phyloP scores from a whole-genome alignment of 2,113 vertebrate genomes.

The Microcebus jonahi region DNA sequence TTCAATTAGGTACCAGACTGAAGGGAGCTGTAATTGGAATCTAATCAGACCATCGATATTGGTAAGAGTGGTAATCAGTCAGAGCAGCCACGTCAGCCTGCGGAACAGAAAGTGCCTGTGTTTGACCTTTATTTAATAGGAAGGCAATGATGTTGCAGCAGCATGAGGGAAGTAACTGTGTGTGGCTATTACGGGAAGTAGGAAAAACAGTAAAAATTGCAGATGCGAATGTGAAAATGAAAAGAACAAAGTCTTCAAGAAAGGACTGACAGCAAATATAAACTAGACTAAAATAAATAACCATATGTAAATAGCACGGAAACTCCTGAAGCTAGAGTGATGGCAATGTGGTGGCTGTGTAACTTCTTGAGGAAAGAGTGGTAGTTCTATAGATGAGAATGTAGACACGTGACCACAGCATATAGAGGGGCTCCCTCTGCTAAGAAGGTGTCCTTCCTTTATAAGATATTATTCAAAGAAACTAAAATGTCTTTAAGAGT shows the following conservation, averaged over 20 bases:
- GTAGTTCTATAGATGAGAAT: background rate
- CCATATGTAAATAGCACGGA: background rate
- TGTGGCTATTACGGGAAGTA: background rate
- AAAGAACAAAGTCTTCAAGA: background rate
- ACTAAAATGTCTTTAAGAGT: background rate
- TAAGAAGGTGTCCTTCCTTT: background rate
- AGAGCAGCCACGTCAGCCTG: conserved; percentile 28
- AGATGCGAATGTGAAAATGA: conserved; percentile 18
- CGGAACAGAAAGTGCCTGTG: conserved; percentile 43
- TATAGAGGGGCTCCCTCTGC: background rate
- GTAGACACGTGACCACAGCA: background rate
- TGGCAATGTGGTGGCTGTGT: background rate
- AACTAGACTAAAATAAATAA: background rate
- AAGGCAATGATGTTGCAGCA: conserved; percentile 4
- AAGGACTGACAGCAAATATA: background rate
- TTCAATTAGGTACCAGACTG: conserved; percentile 48
- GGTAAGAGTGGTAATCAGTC: conserved; percentile 69
- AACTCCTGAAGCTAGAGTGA: background rate
- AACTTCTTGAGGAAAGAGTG: background rate
- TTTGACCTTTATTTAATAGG: conserved; percentile 76
- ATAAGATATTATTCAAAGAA: background rate
- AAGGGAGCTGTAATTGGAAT: conserved; percentile 66
- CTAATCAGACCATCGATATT: conserved; percentile 68
- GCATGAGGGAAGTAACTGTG: conserved; percentile 21
- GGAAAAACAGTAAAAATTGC: conserved; percentile 39